phyloP scores from a whole-genome alignment of 2,888 invertebrate genomes.

The Drosophila flavopinicola region DNA sequence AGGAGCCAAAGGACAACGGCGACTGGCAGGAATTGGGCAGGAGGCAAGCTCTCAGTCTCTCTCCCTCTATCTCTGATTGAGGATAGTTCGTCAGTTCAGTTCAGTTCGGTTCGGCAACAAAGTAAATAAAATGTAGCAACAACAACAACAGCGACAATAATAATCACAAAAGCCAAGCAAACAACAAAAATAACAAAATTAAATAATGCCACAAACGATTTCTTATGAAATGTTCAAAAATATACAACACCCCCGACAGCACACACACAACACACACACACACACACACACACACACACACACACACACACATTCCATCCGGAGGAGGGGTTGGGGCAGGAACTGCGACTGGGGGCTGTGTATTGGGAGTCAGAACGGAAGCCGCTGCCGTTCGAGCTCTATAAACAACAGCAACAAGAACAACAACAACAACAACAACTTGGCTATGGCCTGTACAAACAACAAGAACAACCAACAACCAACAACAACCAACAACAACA shows the following conservation, averaged over 20 bases:
- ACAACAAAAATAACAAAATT: slow-evolving; percentile 43
- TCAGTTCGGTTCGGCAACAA: too few relatives aligned
- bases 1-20: slow-evolving; percentile 36
- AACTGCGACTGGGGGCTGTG: slow-evolving; percentile 12
- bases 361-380: slow-evolving; percentile 56
- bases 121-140: slow-evolving; percentile 31
- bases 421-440: slow-evolving; percentile 25
- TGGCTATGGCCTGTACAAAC: neutral
- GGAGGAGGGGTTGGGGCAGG: neutral
- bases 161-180: slow-evolving; percentile 32
- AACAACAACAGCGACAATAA: slow-evolving; percentile 19
- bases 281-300: slow-evolving; percentile 30
- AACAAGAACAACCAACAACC: slow-evolving; percentile 7
- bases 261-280: slow-evolving; percentile 25
- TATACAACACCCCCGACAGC: slow-evolving; percentile 33
- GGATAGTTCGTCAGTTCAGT: slow-evolving; percentile 51
- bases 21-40: neutral
- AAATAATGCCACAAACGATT: slow-evolving; percentile 60
- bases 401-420: slow-evolving; percentile 37
- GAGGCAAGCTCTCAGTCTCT: slow-evolving; percentile 34
- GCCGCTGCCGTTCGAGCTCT: slow-evolving; percentile 46
- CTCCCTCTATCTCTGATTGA: slow-evolving; percentile 36
- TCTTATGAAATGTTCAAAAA: slow-evolving; percentile 63
- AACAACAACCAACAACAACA: slow-evolving; percentile 12
- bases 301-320: slow-evolving; percentile 23